Evolutionary conservation across 53 echinoderm and acorn worm species (phyloP).

Genomic region (Echinarachnius parma): DNA sequence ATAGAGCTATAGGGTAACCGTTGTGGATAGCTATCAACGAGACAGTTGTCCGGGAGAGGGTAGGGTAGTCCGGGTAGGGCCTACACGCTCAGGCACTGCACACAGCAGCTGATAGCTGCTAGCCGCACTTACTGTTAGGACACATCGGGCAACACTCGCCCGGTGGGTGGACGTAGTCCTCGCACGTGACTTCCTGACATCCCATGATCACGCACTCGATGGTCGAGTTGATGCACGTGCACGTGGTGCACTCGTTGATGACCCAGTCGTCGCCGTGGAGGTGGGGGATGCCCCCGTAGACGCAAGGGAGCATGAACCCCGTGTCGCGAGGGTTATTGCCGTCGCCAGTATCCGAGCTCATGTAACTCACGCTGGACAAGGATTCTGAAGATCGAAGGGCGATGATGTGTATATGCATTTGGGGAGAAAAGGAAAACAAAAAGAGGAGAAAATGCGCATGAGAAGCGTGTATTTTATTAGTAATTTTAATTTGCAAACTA

Average conservation of each 20-base stretch:
- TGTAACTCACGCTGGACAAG: conserved; percentile 21
- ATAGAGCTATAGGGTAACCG: too few species aligned
- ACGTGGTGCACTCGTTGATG: conserved; percentile 28
- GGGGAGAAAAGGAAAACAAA: neutral
- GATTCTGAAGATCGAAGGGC: neutral
- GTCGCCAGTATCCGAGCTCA: conserved; percentile 27
- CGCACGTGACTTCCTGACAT: conserved; percentile 18
- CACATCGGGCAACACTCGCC: conserved; percentile 38
- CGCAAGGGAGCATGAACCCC: conserved; percentile 17
- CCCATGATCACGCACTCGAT: conserved; percentile 29
- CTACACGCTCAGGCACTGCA: too few species aligned
- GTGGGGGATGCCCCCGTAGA: conserved; percentile 31
- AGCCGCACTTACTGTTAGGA: conserved; percentile 11
- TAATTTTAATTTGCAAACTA: too few species aligned
- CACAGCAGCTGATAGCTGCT: too few species aligned
- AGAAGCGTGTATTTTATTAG: neutral
- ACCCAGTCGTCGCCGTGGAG: conserved; percentile 15
- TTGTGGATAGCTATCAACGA: too few species aligned
- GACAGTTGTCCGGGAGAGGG: too few species aligned
- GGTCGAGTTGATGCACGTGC: conserved; percentile 22
- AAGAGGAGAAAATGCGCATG: too few species aligned
- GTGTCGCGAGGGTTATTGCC: too few species aligned
- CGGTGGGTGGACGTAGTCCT: conserved; percentile 17
- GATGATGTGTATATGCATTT: neutral
- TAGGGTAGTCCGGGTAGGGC: too few species aligned